Evolutionary conservation across 2,888 invertebrate species (phyloP).

Genomic region (Oxytorus armatus): DNA sequence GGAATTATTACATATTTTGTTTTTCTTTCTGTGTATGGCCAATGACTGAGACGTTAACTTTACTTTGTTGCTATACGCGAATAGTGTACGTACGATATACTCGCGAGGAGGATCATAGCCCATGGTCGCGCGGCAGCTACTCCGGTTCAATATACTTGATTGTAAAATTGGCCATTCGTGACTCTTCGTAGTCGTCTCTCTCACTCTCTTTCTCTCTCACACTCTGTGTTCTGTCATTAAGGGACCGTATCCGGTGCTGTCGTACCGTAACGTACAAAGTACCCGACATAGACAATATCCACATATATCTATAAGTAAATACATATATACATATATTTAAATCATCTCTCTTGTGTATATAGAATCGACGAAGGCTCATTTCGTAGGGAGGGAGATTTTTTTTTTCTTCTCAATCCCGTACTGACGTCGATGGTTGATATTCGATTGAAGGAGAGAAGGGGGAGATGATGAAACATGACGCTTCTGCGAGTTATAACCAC

Average conservation of each 20-base stretch:
- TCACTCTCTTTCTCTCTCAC: conserved; percentile 2
- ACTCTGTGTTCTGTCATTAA: conserved; percentile 51
- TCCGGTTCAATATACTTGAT: conserved; percentile 78
- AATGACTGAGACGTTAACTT: conserved; percentile 6
- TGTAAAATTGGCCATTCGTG: conserved; percentile 75
- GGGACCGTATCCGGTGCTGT: conserved; percentile 63
- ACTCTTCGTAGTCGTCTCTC: conserved; percentile 44
- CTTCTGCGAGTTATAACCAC: conserved; percentile 4
- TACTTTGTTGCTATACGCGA: conserved; percentile 19
- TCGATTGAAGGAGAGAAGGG: conserved; percentile 28
- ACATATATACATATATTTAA: background rate
- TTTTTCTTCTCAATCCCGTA: conserved; percentile 21
- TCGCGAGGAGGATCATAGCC: conserved; percentile 32
- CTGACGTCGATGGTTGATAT: conserved; percentile 31
- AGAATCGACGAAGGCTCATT: conserved; percentile 14
- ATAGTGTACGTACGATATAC: conserved; percentile 13
- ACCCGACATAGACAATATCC: conserved; percentile 21
- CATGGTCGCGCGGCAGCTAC: conserved; percentile 48
- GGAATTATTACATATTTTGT: too few species aligned
- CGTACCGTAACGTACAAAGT: conserved; percentile 59
- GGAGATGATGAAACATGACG: conserved; percentile 20
- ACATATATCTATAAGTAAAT: conserved; percentile 7
- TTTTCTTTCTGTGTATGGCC: background rate
- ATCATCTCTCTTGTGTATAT: background rate
- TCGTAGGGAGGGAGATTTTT: conserved; percentile 14